These are phyloP conservation scores for Rutpela maculata DNA, from an alignment of 2,888 invertebrate genomes.

Conservation along the genomic window DNA sequence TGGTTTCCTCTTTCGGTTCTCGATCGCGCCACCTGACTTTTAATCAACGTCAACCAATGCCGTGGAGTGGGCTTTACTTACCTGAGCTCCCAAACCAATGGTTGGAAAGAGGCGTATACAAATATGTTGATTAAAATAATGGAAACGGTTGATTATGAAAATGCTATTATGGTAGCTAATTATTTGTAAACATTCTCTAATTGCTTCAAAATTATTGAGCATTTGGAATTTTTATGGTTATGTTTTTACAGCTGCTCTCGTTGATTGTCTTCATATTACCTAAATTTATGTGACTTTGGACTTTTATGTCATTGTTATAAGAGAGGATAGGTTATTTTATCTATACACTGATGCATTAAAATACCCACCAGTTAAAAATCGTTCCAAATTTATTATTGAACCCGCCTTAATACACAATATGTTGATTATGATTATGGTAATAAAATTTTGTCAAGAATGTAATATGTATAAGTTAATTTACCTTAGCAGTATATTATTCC, in stretches of 20 bases:
- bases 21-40: constrained; percentile 62
- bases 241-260: constrained; percentile 50
- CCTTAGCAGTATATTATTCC: constrained; percentile 15
- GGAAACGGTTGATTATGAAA: constrained; percentile 72
- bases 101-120: constrained; percentile 60
- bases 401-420: constrained; percentile 1
- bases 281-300: constrained; percentile 42
- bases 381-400: constrained; percentile 15
- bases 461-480: constrained; percentile 27
- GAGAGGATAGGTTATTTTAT: constrained; percentile 1
- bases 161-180: constrained; percentile 74
- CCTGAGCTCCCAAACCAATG: constrained; percentile 62
- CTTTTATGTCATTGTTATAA: constrained; percentile 39
- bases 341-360: constrained; percentile 3
- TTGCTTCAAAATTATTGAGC: constrained; percentile 65
- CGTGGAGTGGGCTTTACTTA: constrained; percentile 53
- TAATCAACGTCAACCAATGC: constrained; percentile 65
- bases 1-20: constrained; percentile 67
- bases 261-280: constrained; percentile 42
- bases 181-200: constrained; percentile 70
- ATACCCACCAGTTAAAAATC: constrained; percentile 13
- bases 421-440: constrained; percentile 21
- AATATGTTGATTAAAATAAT: constrained; percentile 71
- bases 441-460: constrained; percentile 14
- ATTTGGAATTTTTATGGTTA: constrained; percentile 47